Evolutionary conservation across 2,113 vertebrate genomes (phyloP), one percentile per base, ranked within the genome.

Genomic region (Petaurus breviceps): DNA sequence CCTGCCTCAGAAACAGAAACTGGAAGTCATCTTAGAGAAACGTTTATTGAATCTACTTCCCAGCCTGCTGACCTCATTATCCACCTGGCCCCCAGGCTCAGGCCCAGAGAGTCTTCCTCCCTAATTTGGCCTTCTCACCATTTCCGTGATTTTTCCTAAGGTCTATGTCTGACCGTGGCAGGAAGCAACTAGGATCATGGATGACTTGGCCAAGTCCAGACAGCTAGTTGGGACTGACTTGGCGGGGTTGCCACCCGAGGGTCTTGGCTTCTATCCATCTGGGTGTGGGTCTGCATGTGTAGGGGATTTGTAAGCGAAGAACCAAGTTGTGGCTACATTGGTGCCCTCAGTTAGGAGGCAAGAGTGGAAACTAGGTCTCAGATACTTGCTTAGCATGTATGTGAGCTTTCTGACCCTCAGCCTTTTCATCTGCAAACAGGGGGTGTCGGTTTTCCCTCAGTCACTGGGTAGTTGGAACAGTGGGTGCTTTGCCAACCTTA

Each of bases 121-220:
- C 11, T 84, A 43, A 84, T 43, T 37, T 2, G 68, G 19, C 68
- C 28, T 5, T n/a, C 28, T 57, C 55, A 3, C 28, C 2, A 10
- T 3, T 28, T 9, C 2, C 3, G 28, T 31, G 28, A 54, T 68
- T 68, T 68, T 16, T 2, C 61, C 61, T 16, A n/a, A n/a, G 1
- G 61, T 37, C 12, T n/a, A n/a, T 1, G 1, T 8, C 37, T n/a
- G 9, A n/a, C 61, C 6, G 1, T 1, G 61, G 1, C 37, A 19
- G 16, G 14, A 22, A n/a, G 61, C 61, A 6, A 37, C 14, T 19
- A 19, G 61, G 37, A 11, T n/a, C 31, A n/a, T 16, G 12, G 5
- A 37, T 77, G 61, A 19, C 68, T 16, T 4, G 14, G 12, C 61
- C 37, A 8, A 43, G 19, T 2, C 37, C 37, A 43, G 37, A 43